A percentile compares a stretch with the other conserved stretches of the same genome.
Conservation (phyloP, 2,797 vertebrate genomes). For the Kryptopterus vitreolus region DNA sequence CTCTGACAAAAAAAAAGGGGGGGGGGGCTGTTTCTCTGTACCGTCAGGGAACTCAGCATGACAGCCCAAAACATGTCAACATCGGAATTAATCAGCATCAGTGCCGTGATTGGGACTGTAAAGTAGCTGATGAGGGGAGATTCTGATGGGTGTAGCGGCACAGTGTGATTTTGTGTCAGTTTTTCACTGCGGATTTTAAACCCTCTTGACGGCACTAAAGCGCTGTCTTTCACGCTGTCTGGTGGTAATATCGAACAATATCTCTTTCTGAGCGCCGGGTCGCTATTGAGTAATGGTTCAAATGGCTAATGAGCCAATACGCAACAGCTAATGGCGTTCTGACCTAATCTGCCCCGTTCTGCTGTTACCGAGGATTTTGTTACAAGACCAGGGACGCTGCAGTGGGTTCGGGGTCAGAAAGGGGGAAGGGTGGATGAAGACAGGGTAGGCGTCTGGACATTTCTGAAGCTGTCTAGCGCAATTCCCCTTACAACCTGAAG, state of each 20-base stretch:
- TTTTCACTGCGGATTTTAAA: slow-evolving; percentile 32
- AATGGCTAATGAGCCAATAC: slow-evolving; percentile 19
- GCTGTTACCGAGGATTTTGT: slow-evolving; percentile 30
- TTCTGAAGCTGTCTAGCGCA: slow-evolving; percentile 43
- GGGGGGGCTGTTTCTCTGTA: slow-evolving; percentile 53
- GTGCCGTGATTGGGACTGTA: slow-evolving; percentile 61
- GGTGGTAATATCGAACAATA: slow-evolving; percentile 29
- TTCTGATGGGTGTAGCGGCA: slow-evolving; percentile 12
- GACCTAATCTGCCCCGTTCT: slow-evolving; percentile 32
- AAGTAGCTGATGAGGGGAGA: slow-evolving; percentile 21
- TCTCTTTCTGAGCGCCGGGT: slow-evolving; percentile 31
- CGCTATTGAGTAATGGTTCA: slow-evolving; percentile 7
- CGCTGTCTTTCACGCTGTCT: slow-evolving; percentile 31
- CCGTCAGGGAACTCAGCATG: slow-evolving; percentile 52
- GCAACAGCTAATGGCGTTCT: slow-evolving; percentile 33
- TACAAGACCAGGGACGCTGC: slow-evolving; percentile 1
- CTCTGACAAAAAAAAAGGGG: slow-evolving; percentile 60
- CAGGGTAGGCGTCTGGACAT: slow-evolving; percentile 39
- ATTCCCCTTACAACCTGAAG: slow-evolving; percentile 53
- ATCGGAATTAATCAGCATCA: slow-evolving; percentile 70
- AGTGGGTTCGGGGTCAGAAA: slow-evolving; percentile 9
- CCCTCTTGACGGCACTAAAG: slow-evolving; percentile 17
- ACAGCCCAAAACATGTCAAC: slow-evolving; percentile 66
- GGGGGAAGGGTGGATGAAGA: slow-evolving; percentile 23
- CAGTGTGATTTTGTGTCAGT: slow-evolving; percentile 9